Evolutionary conservation across 2,888 invertebrate species (phyloP).

Genomic region (Megalurothrips usitatus): DNA sequence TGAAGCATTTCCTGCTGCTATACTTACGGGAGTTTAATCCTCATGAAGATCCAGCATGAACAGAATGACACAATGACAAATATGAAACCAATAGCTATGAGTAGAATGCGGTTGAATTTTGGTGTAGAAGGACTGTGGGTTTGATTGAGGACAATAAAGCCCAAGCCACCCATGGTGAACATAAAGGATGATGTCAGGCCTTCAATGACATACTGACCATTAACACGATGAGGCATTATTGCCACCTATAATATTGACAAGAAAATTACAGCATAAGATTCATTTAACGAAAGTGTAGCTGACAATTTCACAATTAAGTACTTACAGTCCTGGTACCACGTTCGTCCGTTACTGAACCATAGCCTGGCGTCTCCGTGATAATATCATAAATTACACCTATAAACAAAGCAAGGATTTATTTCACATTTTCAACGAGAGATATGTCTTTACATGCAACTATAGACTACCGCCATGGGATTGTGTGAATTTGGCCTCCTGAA

Average conservation of each 20-base stretch:
- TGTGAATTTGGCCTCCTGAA: no score
- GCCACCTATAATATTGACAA: conserved; percentile 62
- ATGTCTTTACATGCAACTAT: background rate
- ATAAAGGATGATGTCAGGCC: conserved; percentile 95
- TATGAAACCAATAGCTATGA: conserved; percentile 85
- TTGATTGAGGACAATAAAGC: conserved; percentile 93
- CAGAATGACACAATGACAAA: conserved; percentile 91
- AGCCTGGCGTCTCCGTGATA: conserved; percentile 97
- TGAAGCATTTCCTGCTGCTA: background rate
- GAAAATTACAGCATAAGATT: conserved; percentile 10
- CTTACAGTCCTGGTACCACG: conserved; percentile 90
- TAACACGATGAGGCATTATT: conserved; percentile 97
- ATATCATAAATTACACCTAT: conserved; percentile 98
- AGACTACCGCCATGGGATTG: no score
- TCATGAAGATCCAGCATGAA: conserved; percentile 96
- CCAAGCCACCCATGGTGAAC: conserved; percentile 92
- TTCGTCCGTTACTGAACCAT: conserved; percentile 96
- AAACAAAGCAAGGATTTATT: conserved; percentile 42
- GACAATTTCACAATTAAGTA: conserved; percentile 34
- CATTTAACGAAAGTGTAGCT: background rate
- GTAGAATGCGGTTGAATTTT: conserved; percentile 82
- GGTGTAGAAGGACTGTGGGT: conserved; percentile 87
- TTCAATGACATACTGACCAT: conserved; percentile 99
- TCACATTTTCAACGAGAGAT: background rate
- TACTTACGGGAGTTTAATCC: conserved; percentile 87